Evolutionary conservation across 2,888 invertebrate species (phyloP).

Genomic region (Mesoligia furuncula): DNA sequence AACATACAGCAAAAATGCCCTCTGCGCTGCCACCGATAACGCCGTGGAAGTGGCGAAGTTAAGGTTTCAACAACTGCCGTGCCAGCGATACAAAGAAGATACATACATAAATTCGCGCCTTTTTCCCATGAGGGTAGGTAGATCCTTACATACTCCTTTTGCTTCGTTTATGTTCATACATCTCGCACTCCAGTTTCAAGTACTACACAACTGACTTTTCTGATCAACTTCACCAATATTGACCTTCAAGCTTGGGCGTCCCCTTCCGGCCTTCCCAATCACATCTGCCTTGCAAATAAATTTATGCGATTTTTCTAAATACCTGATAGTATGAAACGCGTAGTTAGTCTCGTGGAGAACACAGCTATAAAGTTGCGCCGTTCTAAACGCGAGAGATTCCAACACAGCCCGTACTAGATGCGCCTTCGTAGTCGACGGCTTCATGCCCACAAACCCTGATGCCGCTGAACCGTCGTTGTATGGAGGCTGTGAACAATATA

Average conservation of each 20-base stretch:
- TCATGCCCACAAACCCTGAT: slow-evolving; percentile 95
- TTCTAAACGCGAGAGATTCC: slow-evolving; percentile 96
- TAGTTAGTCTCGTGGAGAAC: slow-evolving; percentile 93
- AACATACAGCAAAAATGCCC: too few species aligned
- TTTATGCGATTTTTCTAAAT: too few species aligned
- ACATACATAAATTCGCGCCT: neutral
- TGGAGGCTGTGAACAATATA: slow-evolving; percentile 93
- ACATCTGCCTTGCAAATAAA: neutral
- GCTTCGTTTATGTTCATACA: neutral
- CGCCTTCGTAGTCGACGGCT: slow-evolving; percentile 93
- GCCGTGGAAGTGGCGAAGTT: neutral
- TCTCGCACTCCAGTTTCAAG: neutral
- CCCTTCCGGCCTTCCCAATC: neutral
- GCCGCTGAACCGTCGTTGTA: slow-evolving; percentile 96
- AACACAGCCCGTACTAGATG: slow-evolving; percentile 95
- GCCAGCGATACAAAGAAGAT: neutral
- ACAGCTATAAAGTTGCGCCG: slow-evolving; percentile 94
- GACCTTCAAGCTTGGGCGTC: neutral
- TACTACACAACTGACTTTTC: neutral
- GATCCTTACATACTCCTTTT: too few species aligned
- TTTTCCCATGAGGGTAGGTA: too few species aligned
- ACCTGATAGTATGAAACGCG: slow-evolving; percentile 91
- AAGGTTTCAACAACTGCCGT: neutral
- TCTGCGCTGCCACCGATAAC: neutral
- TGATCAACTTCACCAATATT: neutral